These are phyloP conservation scores for Platalea minor DNA, from an alignment of 2,797 vertebrate genomes.

Conservation along the genomic window DNA sequence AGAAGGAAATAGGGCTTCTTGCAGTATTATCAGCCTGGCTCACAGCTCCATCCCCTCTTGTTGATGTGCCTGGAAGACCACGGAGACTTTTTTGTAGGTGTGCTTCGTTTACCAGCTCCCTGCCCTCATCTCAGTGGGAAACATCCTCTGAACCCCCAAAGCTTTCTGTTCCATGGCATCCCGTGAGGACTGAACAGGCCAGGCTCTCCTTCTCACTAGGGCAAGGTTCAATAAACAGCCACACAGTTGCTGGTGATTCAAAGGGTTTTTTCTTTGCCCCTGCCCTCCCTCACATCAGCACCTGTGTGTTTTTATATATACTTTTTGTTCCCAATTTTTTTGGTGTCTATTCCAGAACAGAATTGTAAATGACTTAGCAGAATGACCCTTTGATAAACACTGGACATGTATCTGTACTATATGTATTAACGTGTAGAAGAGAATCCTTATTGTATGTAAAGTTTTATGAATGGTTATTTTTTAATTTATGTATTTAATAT, in stretches of 20 bases:
- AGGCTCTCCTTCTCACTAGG: neutral
- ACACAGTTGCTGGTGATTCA: neutral
- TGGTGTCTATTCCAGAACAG: constrained; percentile 59
- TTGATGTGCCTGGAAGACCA: neutral
- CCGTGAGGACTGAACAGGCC: neutral
- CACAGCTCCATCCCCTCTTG: neutral
- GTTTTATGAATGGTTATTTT: constrained; percentile 83
- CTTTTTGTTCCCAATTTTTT: constrained; percentile 42
- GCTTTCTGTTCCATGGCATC: neutral
- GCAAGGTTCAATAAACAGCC: neutral
- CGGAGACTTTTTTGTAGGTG: neutral
- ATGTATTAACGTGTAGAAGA: constrained; percentile 75
- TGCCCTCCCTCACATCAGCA: constrained; percentile 44
- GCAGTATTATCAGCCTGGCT: constrained; percentile 14
- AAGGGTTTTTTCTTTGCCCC: neutral
- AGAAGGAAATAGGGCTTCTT: neutral
- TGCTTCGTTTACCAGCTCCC: neutral
- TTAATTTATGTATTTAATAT: constrained; percentile 83
- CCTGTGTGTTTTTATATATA: constrained; percentile 51
- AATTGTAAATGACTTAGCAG: constrained; percentile 58
- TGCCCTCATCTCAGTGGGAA: neutral
- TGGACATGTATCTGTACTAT: constrained; percentile 71
- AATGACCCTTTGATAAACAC: constrained; percentile 69
- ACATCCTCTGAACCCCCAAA: neutral
- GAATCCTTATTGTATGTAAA: constrained; percentile 80